Base-by-base conservation (phyloP, 2,113 vertebrate genomes). In the Indicator indicator region DNA sequence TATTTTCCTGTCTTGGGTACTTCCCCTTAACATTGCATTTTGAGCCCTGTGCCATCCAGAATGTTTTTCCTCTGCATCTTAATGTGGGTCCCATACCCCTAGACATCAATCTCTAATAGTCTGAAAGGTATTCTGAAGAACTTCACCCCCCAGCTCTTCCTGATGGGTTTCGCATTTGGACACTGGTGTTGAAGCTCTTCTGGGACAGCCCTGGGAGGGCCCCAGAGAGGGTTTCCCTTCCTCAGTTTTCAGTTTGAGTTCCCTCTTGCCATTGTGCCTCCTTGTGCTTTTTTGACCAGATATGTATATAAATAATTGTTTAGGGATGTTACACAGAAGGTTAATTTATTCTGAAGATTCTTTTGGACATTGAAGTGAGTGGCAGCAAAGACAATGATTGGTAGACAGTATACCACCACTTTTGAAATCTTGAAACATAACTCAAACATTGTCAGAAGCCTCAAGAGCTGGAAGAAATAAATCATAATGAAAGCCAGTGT, bases 321-420 rank as follows among this genome's bases (percentile, higher is more conserved):
- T 78, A 15, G 5, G 18, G 33, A 33, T 78, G 46, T 72, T 78
- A 68, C 52, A 48, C 1, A 3, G 38, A 68, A 64, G 21, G 3
- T 79, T 33, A 73, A 73, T 88, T 86, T 83, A 54, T 95, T 86
- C 60, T 86, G 56, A 86, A 33, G 26, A 44, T 65, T 91, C 16
- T 54, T 89, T 89, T 65, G 63, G 74, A 9, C 24, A 38, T 28
- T 72, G 32, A 76, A 88, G 11, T 62, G 71, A 85, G 65, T 58
- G 59, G 36, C 63, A 79, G 38, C 7, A 85, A 63, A 89, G 24
- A 52, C 33, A 79, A 19, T 85, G 87, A 93, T 83, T 93, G 89
- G 11, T 48, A 79, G 67, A 79, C 6, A 58, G 32, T 73, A 58
- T 54, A 40, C 13, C 16, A 78, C 9, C 23, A 72, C 18, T 73